Percentiles rank a stretch among this genome's conserved stretches.
Evolutionary conservation across 2,113 vertebrate genomes (phyloP).

Genomic region (Neodontobutis hainanensis): DNA sequence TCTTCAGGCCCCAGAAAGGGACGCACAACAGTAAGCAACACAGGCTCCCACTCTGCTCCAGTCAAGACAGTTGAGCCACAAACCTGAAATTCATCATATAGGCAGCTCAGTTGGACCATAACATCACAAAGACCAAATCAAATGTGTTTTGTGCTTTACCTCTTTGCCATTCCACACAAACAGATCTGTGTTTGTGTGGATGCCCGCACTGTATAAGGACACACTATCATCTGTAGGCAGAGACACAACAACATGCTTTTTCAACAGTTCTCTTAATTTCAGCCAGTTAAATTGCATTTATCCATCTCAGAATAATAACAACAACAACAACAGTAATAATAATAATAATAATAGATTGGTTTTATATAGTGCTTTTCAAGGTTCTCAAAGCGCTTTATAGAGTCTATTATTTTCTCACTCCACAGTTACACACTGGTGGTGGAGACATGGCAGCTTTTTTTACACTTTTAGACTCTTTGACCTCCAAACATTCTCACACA

Average conservation of each 20-base stretch:
- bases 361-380: no score
- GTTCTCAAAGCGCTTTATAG: no score
- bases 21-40: slow-evolving; percentile 85
- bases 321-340: neutral
- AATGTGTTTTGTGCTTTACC: slow-evolving; percentile 70
- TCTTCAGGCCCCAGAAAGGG: slow-evolving; percentile 57
- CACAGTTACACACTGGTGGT: no score
- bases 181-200: slow-evolving; percentile 83
- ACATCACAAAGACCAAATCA: neutral
- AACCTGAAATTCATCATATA: slow-evolving; percentile 77
- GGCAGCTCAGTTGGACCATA: no score
- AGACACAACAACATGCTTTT: slow-evolving; percentile 10
- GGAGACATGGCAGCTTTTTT: no score
- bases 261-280: no score
- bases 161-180: slow-evolving; percentile 95
- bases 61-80: slow-evolving; percentile 78
- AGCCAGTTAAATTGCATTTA: no score
- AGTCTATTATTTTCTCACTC: no score
- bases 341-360: neutral
- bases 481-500: no score
- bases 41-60: slow-evolving; percentile 85
- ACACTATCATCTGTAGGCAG: slow-evolving; percentile 82
- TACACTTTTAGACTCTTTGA: no score
- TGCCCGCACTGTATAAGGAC: slow-evolving; percentile 77
- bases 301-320: neutral